Conservation (phyloP, 1,140 invertebrate genomes). For the Copidosoma floridanum region DNA sequence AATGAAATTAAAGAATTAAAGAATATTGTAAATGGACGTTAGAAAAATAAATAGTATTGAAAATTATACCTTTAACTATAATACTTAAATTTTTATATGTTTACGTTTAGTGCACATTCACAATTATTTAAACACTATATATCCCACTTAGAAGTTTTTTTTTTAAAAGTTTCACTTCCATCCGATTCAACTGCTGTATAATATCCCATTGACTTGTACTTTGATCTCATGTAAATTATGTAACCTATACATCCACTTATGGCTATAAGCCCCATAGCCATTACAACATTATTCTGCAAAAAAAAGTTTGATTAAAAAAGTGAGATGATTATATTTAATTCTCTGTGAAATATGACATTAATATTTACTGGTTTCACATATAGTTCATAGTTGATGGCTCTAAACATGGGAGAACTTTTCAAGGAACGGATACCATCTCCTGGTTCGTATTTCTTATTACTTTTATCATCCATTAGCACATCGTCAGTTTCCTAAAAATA, state of each 20-base stretch:
- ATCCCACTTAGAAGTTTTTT: constrained; percentile 79
- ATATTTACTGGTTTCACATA: constrained; percentile 75
- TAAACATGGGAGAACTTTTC: constrained; percentile 68
- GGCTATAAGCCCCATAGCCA: constrained; percentile 70
- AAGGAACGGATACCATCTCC: constrained; percentile 78
- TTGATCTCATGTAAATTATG: constrained; percentile 75
- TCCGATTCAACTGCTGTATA: constrained; percentile 73
- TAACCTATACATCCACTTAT: constrained; percentile 67
- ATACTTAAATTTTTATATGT: background rate
- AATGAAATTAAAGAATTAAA: no score
- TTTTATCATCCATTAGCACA: constrained; percentile 41
- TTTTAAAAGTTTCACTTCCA: constrained; percentile 70
- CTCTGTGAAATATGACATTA: constrained; percentile 4
- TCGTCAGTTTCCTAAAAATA: no score
- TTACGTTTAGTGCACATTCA: no score
- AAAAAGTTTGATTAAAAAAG: constrained; percentile 22
- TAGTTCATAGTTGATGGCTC: constrained; percentile 78
- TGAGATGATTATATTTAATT: background rate
- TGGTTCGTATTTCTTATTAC: constrained; percentile 48
- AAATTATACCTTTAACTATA: background rate
- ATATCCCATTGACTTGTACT: constrained; percentile 74
- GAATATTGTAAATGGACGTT: background rate
- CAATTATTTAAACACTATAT: constrained; percentile 22
- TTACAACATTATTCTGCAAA: constrained; percentile 78
- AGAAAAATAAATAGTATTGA: background rate